Evolutionary conservation across 1,140 invertebrate genomes (phyloP).

Genomic region (Euwallacea similis): DNA sequence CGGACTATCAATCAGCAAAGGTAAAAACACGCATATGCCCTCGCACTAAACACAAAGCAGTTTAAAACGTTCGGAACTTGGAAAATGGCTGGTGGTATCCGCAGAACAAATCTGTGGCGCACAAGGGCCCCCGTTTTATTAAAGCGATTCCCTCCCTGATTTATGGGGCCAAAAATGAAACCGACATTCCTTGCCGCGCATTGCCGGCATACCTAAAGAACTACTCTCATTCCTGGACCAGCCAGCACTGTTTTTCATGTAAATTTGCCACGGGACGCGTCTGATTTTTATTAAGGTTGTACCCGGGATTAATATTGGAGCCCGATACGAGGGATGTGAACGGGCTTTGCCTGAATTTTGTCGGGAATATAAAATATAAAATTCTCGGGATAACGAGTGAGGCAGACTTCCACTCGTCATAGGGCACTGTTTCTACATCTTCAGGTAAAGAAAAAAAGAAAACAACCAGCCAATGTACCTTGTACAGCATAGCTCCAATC

Average conservation of each 20-base stretch:
- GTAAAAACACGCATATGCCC: neutral
- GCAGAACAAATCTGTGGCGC: constrained; percentile 41
- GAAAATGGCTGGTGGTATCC: constrained; percentile 43
- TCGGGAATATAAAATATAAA: no score
- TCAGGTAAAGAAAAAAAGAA: no score
- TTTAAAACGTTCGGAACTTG: constrained; percentile 38
- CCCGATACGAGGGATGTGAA: no score
- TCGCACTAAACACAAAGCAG: constrained; percentile 5
- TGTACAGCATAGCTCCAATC: no score
- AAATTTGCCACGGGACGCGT: constrained; percentile 32
- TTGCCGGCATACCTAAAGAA: constrained; percentile 45
- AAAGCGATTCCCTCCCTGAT: constrained; percentile 47
- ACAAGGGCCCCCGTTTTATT: constrained; percentile 46
- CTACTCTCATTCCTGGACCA: constrained; percentile 28
- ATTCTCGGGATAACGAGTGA: no score
- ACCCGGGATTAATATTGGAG: neutral
- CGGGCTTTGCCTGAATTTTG: no score
- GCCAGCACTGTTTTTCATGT: constrained; percentile 38
- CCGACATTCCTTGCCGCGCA: constrained; percentile 44
- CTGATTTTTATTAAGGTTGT: constrained; percentile 38
- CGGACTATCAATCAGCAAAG: no score
- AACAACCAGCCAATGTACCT: no score
- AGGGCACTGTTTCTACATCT: no score
- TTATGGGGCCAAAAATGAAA: constrained; percentile 49
- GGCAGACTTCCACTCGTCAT: no score